phyloP scores from a whole-genome alignment of 2,888 invertebrate genomes.

The Chymomyza fuscimana region DNA sequence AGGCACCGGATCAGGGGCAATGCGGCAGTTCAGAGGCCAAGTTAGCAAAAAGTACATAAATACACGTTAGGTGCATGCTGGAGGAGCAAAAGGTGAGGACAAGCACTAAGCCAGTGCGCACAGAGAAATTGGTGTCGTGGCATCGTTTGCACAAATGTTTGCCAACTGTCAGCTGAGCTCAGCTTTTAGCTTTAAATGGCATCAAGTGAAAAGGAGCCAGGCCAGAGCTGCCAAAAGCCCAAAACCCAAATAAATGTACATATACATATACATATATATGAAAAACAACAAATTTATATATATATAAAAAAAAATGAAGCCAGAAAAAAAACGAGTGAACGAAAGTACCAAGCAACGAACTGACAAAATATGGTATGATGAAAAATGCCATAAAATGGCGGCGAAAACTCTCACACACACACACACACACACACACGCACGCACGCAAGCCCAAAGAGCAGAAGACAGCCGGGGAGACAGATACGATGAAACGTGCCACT shows the following conservation, averaged over 20 bases:
- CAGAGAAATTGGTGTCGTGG: slow-evolving; percentile 45
- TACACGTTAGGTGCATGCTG: slow-evolving; percentile 15
- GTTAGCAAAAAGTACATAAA: slow-evolving; percentile 40
- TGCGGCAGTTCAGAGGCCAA: background rate
- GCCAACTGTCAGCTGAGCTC: slow-evolving; percentile 53
- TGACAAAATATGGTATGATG: background rate
- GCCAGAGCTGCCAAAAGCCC: background rate
- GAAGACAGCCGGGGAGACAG: background rate
- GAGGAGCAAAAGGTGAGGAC: background rate
- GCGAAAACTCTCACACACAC: slow-evolving; percentile 20
- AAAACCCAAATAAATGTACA: background rate
- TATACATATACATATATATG: no score
- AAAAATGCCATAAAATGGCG: slow-evolving; percentile 7
- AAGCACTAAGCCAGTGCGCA: background rate
- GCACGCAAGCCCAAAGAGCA: no score
- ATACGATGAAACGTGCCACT: background rate
- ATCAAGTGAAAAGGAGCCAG: slow-evolving; percentile 6
- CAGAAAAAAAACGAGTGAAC: background rate
- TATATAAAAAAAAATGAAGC: background rate
- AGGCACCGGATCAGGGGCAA: background rate
- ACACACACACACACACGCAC: slow-evolving; percentile 24
- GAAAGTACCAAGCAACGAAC: background rate
- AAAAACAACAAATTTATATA: background rate
- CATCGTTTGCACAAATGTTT: slow-evolving; percentile 50
- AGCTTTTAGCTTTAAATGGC: slow-evolving; percentile 51